Evolutionary conservation across 1,140 invertebrate species (phyloP), one percentile per base, ranked within the genome.

Genomic region (Lasioglossum albipes): DNA sequence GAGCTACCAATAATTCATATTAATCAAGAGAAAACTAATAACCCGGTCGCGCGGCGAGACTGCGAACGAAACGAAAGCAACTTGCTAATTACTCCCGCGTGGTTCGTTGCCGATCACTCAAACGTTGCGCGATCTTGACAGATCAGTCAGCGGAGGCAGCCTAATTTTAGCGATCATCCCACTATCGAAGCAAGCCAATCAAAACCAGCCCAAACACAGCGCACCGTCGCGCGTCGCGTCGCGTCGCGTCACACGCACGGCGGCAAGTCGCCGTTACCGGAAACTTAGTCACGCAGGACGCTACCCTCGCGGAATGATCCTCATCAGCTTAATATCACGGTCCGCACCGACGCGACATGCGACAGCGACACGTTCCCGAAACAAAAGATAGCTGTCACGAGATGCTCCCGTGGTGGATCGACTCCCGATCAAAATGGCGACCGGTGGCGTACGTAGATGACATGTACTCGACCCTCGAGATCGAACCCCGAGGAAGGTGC

Each of bases 121-220:
- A 83, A 82, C 36, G 22, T 45, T 62, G 36, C 70, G 68, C 36
- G 45, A 57, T 54, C 31, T 67, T 83, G 36, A 84, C 61, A 84
- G 81, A 75, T 83, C 57, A 13, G 72, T 83, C 69, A 36, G 81
- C 76, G 78, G 49, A 64, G 70, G 54, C 57, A 45, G 52, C 64
- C 69, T 85, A 86, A 86, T 86, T 86, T 80, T 86, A 85, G 81
- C 52, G 22, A 45, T 71, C 75, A 73, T 85, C 67, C 75, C 62
- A 67, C 66, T 79, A 68, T 85, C 69, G 66, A 20, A 67, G 73
- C 22, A 52, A 68, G 45, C 69, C 75, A 82, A 86, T 83, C 69
- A 20, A 59, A 62, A 45, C 13, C 45, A 61, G 9, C 52, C 57
- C 16, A 74, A 20, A 5, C 27, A 36, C 61, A 20, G 10, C 49